These are phyloP conservation scores for Thomomys bottae DNA, from an alignment of 2,113 vertebrate genomes.

Conservation along the genomic window DNA sequence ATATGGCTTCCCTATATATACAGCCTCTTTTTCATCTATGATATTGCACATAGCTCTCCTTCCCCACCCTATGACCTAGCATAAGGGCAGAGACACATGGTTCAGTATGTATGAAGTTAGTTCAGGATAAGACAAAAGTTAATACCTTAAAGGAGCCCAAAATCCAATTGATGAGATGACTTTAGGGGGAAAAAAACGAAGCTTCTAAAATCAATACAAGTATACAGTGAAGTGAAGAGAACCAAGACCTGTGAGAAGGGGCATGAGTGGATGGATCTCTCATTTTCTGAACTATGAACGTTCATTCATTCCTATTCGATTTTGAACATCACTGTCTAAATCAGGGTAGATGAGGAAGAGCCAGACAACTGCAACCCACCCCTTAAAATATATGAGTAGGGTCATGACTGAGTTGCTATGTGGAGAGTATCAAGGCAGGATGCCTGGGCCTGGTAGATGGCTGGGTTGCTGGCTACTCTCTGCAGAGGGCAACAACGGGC, in stretches of 20 bases:
- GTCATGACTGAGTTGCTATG: not conserved
- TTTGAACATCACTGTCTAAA: not conserved
- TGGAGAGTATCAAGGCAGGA: not conserved
- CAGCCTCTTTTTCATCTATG: not conserved
- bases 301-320: not conserved
- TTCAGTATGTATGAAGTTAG: not conserved
- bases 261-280: not conserved
- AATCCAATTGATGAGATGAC: not conserved
- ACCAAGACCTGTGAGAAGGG: not conserved
- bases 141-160: constrained; percentile 4
- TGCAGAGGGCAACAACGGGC: not conserved
- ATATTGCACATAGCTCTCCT: not conserved
- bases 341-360: not conserved
- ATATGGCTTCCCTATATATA: not conserved
- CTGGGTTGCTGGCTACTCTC: not conserved
- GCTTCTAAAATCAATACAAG: constrained; percentile 7
- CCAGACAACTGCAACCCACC: not conserved
- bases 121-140: not conserved
- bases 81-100: not conserved
- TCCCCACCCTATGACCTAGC: not conserved
- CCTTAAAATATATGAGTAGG: fast-evolving
- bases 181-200: not conserved
- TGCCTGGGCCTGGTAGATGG: not conserved
- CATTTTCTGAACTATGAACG: not conserved
- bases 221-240: not conserved